These are phyloP conservation scores for Drosophila borealis DNA, from an alignment of 2,888 invertebrate genomes.

Conservation along the genomic window DNA sequence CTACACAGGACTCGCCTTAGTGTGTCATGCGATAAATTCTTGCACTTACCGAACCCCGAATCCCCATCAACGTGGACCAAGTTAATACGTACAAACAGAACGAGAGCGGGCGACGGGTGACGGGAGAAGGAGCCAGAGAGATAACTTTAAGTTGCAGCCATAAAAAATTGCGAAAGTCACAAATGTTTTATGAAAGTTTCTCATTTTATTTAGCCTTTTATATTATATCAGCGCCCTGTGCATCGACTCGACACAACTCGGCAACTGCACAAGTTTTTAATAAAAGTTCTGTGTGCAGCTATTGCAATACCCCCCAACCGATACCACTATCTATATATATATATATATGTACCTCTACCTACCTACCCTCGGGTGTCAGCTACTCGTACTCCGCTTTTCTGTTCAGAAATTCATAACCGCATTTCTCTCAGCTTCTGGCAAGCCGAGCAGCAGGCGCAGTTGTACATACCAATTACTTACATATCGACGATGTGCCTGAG, in stretches of 20 bases:
- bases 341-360: no score
- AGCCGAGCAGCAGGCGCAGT: constrained; percentile 63
- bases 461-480: constrained; percentile 77
- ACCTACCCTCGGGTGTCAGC: constrained; percentile 21
- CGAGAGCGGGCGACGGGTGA: not conserved
- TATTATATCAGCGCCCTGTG: constrained; percentile 34
- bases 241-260: constrained; percentile 36
- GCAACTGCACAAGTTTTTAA: constrained; percentile 72
- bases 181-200: constrained; percentile 78
- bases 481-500: constrained; percentile 71
- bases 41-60: constrained; percentile 39
- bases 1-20: constrained; percentile 54
- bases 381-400: constrained; percentile 29
- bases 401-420: constrained; percentile 75
- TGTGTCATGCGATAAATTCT: constrained; percentile 74
- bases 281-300: constrained; percentile 60
- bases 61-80: constrained; percentile 28
- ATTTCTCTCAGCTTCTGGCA: constrained; percentile 56
- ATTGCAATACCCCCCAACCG: constrained; percentile 32
- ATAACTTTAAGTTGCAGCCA: constrained; percentile 61
- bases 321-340: no score
- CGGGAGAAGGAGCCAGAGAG: not conserved
- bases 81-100: constrained; percentile 32
- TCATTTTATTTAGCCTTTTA: constrained; percentile 69
- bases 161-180: constrained; percentile 74